A percentile compares a stretch with the other conserved stretches of the same genome.
Evolutionary conservation across 2,888 invertebrate species (phyloP).

Genomic region (Fragum whitleyi): DNA sequence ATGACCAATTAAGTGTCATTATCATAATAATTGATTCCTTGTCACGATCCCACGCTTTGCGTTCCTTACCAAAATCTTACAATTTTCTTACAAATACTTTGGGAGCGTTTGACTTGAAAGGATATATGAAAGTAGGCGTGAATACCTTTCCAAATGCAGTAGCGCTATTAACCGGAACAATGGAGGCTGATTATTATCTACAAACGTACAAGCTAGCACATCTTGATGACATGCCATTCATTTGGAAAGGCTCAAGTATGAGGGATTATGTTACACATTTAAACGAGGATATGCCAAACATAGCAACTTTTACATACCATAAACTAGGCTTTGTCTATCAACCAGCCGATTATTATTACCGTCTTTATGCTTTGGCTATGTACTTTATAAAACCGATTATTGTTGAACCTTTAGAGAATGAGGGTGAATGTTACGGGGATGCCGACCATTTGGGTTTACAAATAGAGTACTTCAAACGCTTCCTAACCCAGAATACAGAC

Average conservation of each 20-base stretch:
- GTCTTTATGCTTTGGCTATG: slow-evolving; percentile 31
- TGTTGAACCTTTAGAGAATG: neutral
- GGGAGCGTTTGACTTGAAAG: slow-evolving; percentile 39
- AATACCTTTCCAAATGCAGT: slow-evolving; percentile 50
- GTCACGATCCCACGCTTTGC: too few species aligned
- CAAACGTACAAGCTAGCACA: neutral
- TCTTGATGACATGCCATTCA: slow-evolving; percentile 44
- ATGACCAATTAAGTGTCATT: too few species aligned
- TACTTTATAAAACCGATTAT: slow-evolving; percentile 16
- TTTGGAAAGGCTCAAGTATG: slow-evolving; percentile 35
- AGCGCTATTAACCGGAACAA: slow-evolving; percentile 35
- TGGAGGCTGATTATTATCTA: neutral
- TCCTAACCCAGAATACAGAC: slow-evolving; percentile 27
- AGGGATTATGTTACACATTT: slow-evolving; percentile 22
- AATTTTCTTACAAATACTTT: slow-evolving; percentile 30
- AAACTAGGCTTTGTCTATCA: slow-evolving; percentile 31
- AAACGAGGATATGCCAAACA: slow-evolving; percentile 43
- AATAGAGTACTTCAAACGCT: slow-evolving; percentile 41
- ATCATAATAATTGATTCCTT: too few species aligned
- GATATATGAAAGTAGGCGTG: slow-evolving; percentile 49
- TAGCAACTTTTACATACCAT: slow-evolving; percentile 32
- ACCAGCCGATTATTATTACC: slow-evolving; percentile 42
- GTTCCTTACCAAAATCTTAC: slow-evolving; percentile 39
- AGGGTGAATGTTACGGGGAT: slow-evolving; percentile 30
- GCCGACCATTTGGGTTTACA: slow-evolving; percentile 29